A percentile compares a stretch with the other conserved stretches of the same genome.
Conservation (phyloP, 2,888 invertebrate species). For the Vesta saturnalis region DNA sequence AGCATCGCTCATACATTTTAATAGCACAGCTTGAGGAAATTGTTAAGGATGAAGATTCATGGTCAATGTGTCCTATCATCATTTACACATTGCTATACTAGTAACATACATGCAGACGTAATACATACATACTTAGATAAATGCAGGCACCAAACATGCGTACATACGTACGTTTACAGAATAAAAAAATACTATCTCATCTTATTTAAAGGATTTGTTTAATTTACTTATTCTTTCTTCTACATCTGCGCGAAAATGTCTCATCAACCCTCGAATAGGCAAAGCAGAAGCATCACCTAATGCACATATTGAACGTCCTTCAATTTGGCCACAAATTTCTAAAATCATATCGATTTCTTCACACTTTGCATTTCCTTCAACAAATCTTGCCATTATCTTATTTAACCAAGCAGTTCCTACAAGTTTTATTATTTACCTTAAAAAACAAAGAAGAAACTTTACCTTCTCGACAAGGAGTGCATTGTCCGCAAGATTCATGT, state of each 20-base stretch:
- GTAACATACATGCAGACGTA: too few relatives aligned
- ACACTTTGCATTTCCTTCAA: conserved; percentile 90
- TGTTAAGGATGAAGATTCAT: too few relatives aligned
- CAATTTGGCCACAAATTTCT: conserved; percentile 99
- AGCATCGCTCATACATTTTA: too few relatives aligned
- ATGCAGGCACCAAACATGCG: too few relatives aligned
- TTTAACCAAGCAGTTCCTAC: conserved; percentile 59
- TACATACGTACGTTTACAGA: too few relatives aligned
- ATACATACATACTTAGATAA: too few relatives aligned
- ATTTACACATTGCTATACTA: too few relatives aligned
- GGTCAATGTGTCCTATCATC: too few relatives aligned
- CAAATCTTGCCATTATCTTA: conserved; percentile 71
- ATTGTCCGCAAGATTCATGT: conserved; percentile 99
- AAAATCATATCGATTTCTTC: conserved; percentile 99
- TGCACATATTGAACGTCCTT: conserved; percentile 99
- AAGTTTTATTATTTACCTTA: conserved; percentile 10
- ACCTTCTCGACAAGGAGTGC: conserved; percentile 99
- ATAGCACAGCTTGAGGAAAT: too few relatives aligned
- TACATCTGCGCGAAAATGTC: conserved; percentile 96
- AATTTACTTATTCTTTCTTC: conserved; percentile 93
- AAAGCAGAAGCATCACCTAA: conserved; percentile 99
- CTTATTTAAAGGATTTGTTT: too few relatives aligned
- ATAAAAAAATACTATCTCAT: too few relatives aligned
- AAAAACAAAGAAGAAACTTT: conserved; percentile 69
- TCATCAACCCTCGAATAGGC: conserved; percentile 98